Conservation (phyloP, 2,113 vertebrate genomes). For the Thalassarche chlororhynchos region DNA sequence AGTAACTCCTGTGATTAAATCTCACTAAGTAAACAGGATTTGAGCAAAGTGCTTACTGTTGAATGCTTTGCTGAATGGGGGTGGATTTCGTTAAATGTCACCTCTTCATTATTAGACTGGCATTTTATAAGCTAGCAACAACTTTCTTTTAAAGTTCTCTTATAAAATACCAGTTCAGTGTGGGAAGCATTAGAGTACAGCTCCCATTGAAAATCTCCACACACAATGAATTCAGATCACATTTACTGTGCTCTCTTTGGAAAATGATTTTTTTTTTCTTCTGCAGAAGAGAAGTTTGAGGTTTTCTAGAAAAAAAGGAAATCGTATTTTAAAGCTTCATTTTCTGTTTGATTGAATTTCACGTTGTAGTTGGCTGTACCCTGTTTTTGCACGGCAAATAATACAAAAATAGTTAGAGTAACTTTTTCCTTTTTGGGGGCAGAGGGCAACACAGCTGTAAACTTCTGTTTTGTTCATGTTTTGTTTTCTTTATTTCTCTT, state of each 20-base stretch:
- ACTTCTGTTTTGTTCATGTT: constrained; percentile 14
- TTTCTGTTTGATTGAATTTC: neutral
- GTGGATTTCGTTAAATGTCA: constrained; percentile 51
- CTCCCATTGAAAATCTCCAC: neutral
- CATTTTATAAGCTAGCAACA: constrained; percentile 34
- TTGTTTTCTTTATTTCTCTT: constrained; percentile 61
- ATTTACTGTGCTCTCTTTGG: neutral
- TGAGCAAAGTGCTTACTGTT: neutral
- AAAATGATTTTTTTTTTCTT: neutral
- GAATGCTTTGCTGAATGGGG: neutral
- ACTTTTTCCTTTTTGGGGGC: neutral
- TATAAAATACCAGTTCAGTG: neutral
- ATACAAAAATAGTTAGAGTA: neutral
- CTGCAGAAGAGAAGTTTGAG: neutral
- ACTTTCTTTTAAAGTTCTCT: neutral
- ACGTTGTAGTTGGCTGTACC: neutral
- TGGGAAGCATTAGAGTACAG: neutral
- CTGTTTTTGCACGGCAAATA: neutral
- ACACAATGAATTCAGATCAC: neutral
- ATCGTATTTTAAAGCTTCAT: neutral
- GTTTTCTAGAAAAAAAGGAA: neutral
- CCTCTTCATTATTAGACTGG: constrained; percentile 12
- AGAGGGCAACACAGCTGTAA: neutral
- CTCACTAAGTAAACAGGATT: neutral
- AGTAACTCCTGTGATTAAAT: neutral